Evolutionary conservation across 2,888 invertebrate genomes (phyloP).

Genomic region (Erebia aethiops): DNA sequence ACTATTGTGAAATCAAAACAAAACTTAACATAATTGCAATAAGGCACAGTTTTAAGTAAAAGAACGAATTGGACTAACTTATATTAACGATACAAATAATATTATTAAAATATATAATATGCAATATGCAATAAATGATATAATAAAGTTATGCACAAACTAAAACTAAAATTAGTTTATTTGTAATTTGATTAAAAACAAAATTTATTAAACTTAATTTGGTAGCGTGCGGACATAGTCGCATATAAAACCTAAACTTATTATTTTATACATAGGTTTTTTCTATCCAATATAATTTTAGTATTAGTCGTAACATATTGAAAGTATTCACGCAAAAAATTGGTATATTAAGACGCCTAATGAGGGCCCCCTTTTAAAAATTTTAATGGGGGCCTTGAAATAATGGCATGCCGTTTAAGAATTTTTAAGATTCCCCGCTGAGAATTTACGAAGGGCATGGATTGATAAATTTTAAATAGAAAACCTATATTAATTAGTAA

Average conservation of each 20-base stretch:
- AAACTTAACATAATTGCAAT: constrained; percentile 38
- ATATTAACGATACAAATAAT: constrained; percentile 19
- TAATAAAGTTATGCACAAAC: constrained; percentile 8
- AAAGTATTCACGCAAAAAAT: no score
- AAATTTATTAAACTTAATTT: background rate
- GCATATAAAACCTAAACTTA: background rate
- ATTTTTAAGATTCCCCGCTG: background rate
- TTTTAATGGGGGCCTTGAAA: background rate
- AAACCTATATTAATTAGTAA: no score
- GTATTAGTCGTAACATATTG: background rate
- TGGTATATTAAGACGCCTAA: background rate
- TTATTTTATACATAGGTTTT: background rate
- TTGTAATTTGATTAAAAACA: background rate
- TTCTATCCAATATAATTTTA: background rate
- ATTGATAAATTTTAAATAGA: background rate
- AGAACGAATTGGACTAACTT: constrained; percentile 31
- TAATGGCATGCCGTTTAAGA: background rate
- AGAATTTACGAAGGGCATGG: background rate
- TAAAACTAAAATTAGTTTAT: constrained; percentile 6
- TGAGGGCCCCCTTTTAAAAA: background rate
- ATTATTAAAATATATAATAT: background rate
- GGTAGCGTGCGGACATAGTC: background rate
- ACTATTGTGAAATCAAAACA: constrained; percentile 25
- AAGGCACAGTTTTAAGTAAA: constrained; percentile 39
- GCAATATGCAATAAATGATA: background rate